Percentiles rank a stretch among this genome's conserved stretches.
Conservation (phyloP, 1,140 invertebrate genomes). For the Dreissena rostriformis region DNA sequence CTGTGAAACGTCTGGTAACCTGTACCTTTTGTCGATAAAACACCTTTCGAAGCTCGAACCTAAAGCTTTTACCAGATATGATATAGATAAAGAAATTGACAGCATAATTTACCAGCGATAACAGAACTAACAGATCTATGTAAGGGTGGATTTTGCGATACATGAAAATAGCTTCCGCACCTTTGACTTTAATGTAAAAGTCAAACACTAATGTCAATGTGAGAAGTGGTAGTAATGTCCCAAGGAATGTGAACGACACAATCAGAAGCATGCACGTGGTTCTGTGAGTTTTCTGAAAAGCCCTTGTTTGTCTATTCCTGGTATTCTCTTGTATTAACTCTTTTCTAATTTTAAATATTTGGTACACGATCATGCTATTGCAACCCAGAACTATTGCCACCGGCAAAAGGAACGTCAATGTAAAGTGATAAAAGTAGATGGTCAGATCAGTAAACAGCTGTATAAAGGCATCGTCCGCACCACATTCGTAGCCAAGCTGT, state of each 20-base stretch:
- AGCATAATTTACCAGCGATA: slow-evolving; percentile 73
- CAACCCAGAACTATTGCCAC: slow-evolving; percentile 50
- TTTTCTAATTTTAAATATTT: slow-evolving; percentile 66
- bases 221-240: slow-evolving; percentile 72
- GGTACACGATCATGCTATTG: slow-evolving; percentile 72
- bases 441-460: slow-evolving; percentile 29
- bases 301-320: slow-evolving; percentile 21
- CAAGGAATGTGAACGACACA: slow-evolving; percentile 74
- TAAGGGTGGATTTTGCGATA: slow-evolving; percentile 60
- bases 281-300: slow-evolving; percentile 63
- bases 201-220: slow-evolving; percentile 66
- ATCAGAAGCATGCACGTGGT: slow-evolving; percentile 77
- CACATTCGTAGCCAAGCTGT: slow-evolving; percentile 16
- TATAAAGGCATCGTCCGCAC: slow-evolving; percentile 23
- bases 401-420: slow-evolving; percentile 45
- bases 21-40: slow-evolving; percentile 55
- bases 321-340: slow-evolving; percentile 51
- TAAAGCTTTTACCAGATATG: slow-evolving; percentile 72
- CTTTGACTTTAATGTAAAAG: slow-evolving; percentile 32
- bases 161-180: slow-evolving; percentile 10
- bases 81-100: slow-evolving; percentile 77
- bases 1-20: slow-evolving; percentile 37
- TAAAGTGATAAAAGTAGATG: slow-evolving; percentile 47
- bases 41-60: slow-evolving; percentile 70
- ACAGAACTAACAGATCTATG: slow-evolving; percentile 59